Evolutionary conservation across 2,113 vertebrate genomes (phyloP).

Genomic region (Pseudolaguvia tuberculata): DNA sequence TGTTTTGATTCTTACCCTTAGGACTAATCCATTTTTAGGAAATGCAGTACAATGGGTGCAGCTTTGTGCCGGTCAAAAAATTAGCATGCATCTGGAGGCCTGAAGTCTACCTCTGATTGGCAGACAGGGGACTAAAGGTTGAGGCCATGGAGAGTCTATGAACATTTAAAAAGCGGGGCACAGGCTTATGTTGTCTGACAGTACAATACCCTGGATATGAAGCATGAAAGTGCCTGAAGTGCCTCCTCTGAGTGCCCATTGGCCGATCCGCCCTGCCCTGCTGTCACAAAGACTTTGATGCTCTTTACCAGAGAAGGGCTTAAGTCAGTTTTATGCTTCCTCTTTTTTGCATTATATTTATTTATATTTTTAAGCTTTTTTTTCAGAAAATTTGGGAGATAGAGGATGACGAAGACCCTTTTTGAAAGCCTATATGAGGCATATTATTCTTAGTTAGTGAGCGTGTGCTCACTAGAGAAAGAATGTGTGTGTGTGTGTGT

Average conservation of each 20-base stretch:
- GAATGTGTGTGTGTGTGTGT: slow-evolving; percentile 25
- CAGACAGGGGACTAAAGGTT: slow-evolving; percentile 25
- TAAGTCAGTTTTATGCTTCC: slow-evolving; percentile 41
- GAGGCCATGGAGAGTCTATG: slow-evolving; percentile 26
- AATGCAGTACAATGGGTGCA: background rate
- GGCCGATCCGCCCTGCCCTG: slow-evolving; percentile 23
- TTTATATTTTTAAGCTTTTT: slow-evolving; percentile 48
- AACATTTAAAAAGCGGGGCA: slow-evolving; percentile 42
- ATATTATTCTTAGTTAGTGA: slow-evolving; percentile 14
- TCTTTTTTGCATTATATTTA: slow-evolving; percentile 39
- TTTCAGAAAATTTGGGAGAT: no score
- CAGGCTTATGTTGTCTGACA: slow-evolving; percentile 53
- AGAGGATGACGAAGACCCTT: background rate
- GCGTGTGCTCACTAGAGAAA: no score
- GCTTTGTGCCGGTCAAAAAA: background rate
- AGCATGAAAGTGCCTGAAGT: slow-evolving; percentile 45
- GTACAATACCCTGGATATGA: slow-evolving; percentile 47
- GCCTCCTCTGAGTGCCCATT: slow-evolving; percentile 42
- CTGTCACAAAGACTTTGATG: slow-evolving; percentile 50
- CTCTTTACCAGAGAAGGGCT: slow-evolving; percentile 41
- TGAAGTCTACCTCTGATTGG: slow-evolving; percentile 39
- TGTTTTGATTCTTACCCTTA: background rate
- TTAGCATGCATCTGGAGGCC: background rate
- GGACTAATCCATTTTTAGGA: background rate
- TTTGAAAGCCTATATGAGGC: slow-evolving; percentile 33